Evolutionary conservation across 2,797 vertebrate genomes (phyloP).

Genomic region (Phalanger gymnotis): DNA sequence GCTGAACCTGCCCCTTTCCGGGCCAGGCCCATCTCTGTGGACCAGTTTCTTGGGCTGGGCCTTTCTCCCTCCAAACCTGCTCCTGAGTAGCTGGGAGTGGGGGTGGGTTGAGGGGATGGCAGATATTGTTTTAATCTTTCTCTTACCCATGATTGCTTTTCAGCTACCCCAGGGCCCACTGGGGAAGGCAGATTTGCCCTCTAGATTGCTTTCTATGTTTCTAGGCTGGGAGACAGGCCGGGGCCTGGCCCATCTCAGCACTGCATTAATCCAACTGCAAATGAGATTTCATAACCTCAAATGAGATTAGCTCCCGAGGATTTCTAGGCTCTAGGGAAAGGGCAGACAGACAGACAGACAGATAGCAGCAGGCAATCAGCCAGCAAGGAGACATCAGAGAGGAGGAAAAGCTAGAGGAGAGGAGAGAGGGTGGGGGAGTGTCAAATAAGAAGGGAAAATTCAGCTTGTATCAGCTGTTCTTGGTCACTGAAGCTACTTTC

Average conservation of each 20-base stretch:
- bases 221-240: conserved; percentile 77
- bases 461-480: neutral
- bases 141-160: conserved; percentile 80
- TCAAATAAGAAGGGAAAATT: neutral
- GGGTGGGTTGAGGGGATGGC: neutral
- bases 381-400: neutral
- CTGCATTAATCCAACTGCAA: conserved; percentile 83
- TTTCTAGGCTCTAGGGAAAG: conserved; percentile 69
- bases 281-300: conserved; percentile 84
- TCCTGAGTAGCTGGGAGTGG: rapidly evolving
- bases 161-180: conserved; percentile 61
- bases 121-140: conserved; percentile 79
- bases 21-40: neutral
- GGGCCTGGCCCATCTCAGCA: conserved; percentile 73
- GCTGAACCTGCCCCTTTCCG: neutral
- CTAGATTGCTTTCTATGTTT: conserved; percentile 78
- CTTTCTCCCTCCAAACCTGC: conserved; percentile 14
- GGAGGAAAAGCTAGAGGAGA: neutral
- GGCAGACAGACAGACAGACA: neutral
- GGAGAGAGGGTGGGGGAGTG: neutral
- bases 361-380: neutral
- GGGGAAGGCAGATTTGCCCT: conserved; percentile 58
- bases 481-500: neutral
- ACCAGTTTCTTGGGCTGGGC: neutral
- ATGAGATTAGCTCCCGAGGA: conserved; percentile 81